Conservation (phyloP, 37 sponge, comb jelly and placozoan genomes). For the Geodia barretti region DNA sequence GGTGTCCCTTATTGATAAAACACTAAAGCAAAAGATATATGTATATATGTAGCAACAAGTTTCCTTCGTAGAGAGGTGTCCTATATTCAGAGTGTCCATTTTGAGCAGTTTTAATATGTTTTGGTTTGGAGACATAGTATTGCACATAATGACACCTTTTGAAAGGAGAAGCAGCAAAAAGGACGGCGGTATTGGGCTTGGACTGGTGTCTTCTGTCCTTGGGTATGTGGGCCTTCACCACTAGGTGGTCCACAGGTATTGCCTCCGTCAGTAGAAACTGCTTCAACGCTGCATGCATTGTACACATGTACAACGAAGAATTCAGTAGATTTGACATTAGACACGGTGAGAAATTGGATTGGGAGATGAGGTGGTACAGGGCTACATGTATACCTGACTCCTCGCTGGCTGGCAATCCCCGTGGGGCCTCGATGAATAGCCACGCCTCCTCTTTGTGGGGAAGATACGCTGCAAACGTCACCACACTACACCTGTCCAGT, state of each 20-base stretch:
- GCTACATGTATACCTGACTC: no score
- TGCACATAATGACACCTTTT: no score
- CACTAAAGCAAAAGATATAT: no score
- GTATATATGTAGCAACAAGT: no score
- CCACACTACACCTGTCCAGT: slow-evolving; percentile 50
- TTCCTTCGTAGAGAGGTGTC: no score
- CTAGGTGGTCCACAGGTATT: slow-evolving; percentile 71
- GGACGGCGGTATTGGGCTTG: slow-evolving; percentile 77
- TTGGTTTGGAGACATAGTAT: no score
- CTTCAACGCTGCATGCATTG: slow-evolving; percentile 25
- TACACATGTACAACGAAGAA: neutral
- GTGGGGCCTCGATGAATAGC: slow-evolving; percentile 83
- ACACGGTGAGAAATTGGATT: neutral
- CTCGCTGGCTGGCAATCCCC: slow-evolving; percentile 62
- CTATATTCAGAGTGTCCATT: no score
- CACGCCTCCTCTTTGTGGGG: slow-evolving; percentile 68
- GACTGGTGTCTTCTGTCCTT: slow-evolving; percentile 75
- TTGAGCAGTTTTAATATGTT: no score
- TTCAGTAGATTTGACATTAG: neutral
- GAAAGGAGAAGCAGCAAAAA: slow-evolving; percentile 33
- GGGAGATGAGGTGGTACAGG: neutral
- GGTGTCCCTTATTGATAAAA: no score
- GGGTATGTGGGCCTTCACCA: slow-evolving; percentile 45
- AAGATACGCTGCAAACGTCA: slow-evolving; percentile 78
- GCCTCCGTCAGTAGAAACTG: slow-evolving; percentile 51